A percentile compares a stretch with the other conserved stretches of the same genome.
These are phyloP conservation scores for Ferdinandea cuprea DNA, from an alignment of 2,888 invertebrate genomes.

Conservation along the genomic window DNA sequence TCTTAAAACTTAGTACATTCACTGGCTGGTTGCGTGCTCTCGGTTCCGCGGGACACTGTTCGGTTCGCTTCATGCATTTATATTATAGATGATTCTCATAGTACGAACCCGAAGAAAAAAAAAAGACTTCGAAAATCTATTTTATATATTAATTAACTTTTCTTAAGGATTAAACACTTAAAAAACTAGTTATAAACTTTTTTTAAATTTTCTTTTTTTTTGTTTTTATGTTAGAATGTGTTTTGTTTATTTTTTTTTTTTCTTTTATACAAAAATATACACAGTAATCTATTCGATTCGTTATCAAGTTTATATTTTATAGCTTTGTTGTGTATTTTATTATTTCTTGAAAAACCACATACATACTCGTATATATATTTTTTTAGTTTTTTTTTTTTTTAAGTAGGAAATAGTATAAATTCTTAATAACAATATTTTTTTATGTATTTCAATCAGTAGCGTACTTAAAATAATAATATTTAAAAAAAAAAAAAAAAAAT, in stretches of 20 bases:
- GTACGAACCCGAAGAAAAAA: conserved; percentile 11
- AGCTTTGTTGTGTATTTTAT: conserved; percentile 52
- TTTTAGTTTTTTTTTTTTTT: conserved; percentile 36
- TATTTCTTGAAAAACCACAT: conserved; percentile 4
- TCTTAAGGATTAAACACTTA: conserved; percentile 49
- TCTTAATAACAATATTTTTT: conserved; percentile 50
- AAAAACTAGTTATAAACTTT: conserved; percentile 49
- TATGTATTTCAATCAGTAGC: conserved; percentile 62
- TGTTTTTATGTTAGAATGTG: conserved; percentile 28
- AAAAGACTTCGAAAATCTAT: conserved; percentile 8
- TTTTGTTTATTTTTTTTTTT: too few relatives aligned
- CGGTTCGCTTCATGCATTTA: not conserved
- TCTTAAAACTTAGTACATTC: conserved; percentile 25
- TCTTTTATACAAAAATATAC: conserved; percentile 71
- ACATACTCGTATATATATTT: conserved; percentile 4
- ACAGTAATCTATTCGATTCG: conserved; percentile 68
- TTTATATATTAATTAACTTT: conserved; percentile 37
- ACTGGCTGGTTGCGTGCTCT: conserved; percentile 20
- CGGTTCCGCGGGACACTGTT: not conserved
- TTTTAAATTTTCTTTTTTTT: conserved; percentile 17
- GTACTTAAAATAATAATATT: conserved; percentile 40
- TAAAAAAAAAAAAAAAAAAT: conserved; percentile 18
- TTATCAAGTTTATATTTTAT: conserved; percentile 49
- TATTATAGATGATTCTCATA: not conserved
- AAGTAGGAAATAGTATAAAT: conserved; percentile 69